phyloP scores from a whole-genome alignment of 2,113 vertebrate genomes.

The Larimichthys crocea region DNA sequence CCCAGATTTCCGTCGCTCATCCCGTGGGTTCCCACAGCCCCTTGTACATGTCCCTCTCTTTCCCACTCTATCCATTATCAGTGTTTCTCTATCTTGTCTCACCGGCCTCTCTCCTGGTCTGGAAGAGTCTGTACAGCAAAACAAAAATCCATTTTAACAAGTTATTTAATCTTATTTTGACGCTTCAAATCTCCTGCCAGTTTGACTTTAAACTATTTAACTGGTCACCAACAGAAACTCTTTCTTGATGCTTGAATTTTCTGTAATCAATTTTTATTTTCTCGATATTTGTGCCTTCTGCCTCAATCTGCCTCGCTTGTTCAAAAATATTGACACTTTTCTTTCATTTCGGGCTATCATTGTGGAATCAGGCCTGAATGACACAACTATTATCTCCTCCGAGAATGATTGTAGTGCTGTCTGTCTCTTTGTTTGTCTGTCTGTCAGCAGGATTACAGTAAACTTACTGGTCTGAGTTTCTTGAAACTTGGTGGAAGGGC shows the following conservation, averaged over 20 bases:
- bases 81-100: slow-evolving; percentile 31
- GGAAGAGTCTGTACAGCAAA: slow-evolving; percentile 9
- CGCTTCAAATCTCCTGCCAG: slow-evolving; percentile 7
- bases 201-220: slow-evolving; percentile 1
- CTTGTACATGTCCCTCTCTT: slow-evolving; percentile 41
- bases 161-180: slow-evolving; percentile 29
- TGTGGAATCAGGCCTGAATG: background rate
- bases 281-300: background rate
- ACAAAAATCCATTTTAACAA: slow-evolving; percentile 22
- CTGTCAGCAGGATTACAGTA: no score
- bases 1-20: slow-evolving; percentile 74
- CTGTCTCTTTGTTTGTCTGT: no score
- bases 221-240: slow-evolving; percentile 2
- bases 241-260: slow-evolving; percentile 1
- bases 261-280: background rate
- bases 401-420: no score
- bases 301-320: background rate
- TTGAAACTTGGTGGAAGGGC: no score
- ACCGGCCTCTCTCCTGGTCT: background rate
- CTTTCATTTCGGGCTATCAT: background rate
- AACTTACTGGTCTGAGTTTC: no score
- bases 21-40: slow-evolving; percentile 50
- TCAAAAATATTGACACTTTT: background rate
- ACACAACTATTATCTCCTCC: no score
- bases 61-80: slow-evolving; percentile 9